phyloP scores from a whole-genome alignment of 2,797 vertebrate species.

The Delichon dasypus region DNA sequence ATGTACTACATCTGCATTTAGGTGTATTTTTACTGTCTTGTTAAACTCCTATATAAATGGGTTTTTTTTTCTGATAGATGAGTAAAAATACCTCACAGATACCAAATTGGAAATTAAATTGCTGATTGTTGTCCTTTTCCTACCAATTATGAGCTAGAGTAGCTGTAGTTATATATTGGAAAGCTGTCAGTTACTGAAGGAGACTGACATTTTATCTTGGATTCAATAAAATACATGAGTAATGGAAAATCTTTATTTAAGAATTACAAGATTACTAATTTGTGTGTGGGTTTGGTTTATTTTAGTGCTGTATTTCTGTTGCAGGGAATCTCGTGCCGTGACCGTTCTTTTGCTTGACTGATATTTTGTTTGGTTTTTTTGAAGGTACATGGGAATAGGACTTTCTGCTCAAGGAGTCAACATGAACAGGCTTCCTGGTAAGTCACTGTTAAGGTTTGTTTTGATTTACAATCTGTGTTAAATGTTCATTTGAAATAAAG shows the following conservation, averaged over 20 bases:
- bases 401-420: constrained; percentile 98
- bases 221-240: constrained; percentile 9
- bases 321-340: neutral
- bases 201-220: neutral
- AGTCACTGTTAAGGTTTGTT: constrained; percentile 73
- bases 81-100: neutral
- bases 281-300: neutral
- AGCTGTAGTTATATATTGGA: neutral
- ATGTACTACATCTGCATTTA: neutral
- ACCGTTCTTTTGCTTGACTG: constrained; percentile 37
- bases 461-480: neutral
- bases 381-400: constrained; percentile 98
- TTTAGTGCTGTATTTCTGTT: neutral
- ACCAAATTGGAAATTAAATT: neutral
- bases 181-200: neutral
- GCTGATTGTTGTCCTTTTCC: neutral
- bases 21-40: neutral
- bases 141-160: neutral
- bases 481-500: neutral
- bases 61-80: neutral
- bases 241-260: neutral
- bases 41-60: neutral
- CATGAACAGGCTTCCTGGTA: constrained; percentile 99
- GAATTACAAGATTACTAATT: no score
- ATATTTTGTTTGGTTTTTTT: constrained; percentile 60